Evolutionary conservation across 2,888 invertebrate species (phyloP).

Genomic region (Tortricodes alternella): DNA sequence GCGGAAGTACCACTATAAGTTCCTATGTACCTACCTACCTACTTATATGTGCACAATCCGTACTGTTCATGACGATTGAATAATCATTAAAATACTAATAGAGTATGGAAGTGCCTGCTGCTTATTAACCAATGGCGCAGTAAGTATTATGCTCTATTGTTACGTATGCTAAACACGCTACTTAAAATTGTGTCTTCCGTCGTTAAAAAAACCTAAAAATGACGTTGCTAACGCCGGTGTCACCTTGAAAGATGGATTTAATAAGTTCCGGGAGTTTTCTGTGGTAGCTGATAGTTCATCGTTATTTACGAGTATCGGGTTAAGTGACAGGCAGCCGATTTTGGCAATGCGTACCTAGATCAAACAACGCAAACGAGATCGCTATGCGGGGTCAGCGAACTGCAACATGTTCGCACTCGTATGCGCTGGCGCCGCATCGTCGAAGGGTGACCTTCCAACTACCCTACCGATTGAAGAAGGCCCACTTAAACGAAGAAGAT

Average conservation of each 20-base stretch:
- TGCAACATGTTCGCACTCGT: conserved; percentile 53
- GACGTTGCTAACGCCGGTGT: conserved; percentile 12
- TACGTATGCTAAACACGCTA: conserved; percentile 15
- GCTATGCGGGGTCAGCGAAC: conserved; percentile 61
- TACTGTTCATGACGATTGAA: too few species aligned
- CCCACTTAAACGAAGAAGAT: conserved; percentile 35
- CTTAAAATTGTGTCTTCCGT: conserved; percentile 20
- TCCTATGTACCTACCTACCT: too few species aligned
- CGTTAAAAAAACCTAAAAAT: conserved; percentile 21
- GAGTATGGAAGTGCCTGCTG: neutral
- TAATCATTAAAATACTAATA: conserved; percentile 4
- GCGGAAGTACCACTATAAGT: conserved; percentile 20
- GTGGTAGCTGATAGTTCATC: conserved; percentile 13
- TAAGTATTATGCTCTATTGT: conserved; percentile 7
- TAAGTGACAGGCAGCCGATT: conserved; percentile 35
- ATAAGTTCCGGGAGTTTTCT: conserved; percentile 21
- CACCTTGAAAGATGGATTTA: conserved; percentile 18
- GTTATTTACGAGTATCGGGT: conserved; percentile 33
- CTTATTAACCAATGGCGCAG: neutral
- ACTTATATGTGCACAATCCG: too few species aligned
- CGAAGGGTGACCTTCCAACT: conserved; percentile 40
- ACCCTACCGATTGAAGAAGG: conserved; percentile 37
- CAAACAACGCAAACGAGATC: conserved; percentile 48
- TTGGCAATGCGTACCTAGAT: conserved; percentile 45
- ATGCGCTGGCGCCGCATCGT: conserved; percentile 48